Evolutionary conservation across 2,888 invertebrate genomes (phyloP).

Genomic region (Electrophaes corylata): DNA sequence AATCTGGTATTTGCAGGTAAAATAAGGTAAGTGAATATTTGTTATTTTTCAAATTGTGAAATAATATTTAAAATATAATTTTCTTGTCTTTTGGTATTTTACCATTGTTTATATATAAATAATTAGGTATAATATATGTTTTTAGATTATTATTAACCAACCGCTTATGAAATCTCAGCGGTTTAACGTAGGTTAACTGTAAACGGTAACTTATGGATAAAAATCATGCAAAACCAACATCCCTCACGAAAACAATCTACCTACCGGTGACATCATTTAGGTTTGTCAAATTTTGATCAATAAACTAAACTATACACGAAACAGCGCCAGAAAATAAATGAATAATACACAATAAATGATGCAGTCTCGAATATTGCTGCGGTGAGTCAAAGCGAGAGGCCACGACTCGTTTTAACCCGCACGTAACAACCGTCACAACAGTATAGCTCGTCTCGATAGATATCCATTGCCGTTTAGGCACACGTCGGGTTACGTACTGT

Average conservation of each 20-base stretch:
- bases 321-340: conserved; percentile 15
- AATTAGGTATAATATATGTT: too few relatives aligned
- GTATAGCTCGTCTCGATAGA: neutral
- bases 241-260: neutral
- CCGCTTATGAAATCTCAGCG: too few relatives aligned
- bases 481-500: neutral
- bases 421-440: conserved; percentile 3
- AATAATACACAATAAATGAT: conserved; percentile 19
- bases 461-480: conserved; percentile 7
- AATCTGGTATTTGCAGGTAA: neutral
- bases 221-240: neutral
- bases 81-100: too few relatives aligned
- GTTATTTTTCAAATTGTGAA: neutral
- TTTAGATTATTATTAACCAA: too few relatives aligned
- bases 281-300: neutral
- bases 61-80: too few relatives aligned
- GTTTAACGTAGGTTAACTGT: too few relatives aligned
- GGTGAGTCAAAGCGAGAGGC: conserved; percentile 17
- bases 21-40: neutral
- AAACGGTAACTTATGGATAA: neutral
- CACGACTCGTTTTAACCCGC: conserved; percentile 5
- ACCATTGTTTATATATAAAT: too few relatives aligned
- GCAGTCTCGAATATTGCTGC: conserved; percentile 5
- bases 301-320: too few relatives aligned
- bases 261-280: neutral